Percentiles rank a stretch among this genome's conserved stretches.
Evolutionary conservation across 2,888 invertebrate species (phyloP).

Genomic region (Gymnosoma rotundatum): DNA sequence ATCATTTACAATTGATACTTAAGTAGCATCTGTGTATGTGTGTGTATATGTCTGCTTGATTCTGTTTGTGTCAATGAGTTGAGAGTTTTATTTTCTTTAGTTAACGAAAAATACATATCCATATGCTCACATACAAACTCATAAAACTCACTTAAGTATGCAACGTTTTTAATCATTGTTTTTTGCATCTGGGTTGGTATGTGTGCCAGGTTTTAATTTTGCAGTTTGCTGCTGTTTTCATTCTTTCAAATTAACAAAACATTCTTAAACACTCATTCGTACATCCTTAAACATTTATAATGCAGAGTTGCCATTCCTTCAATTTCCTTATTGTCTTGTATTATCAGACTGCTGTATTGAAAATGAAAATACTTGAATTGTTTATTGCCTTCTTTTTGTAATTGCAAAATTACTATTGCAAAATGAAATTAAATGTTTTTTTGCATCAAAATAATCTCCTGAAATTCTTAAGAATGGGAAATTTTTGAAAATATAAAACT

Average conservation of each 20-base stretch:
- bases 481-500: too few species aligned
- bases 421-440: too few species aligned
- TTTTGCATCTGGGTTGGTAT: not conserved
- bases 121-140: conserved; percentile 8
- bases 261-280: not conserved
- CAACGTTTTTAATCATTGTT: conserved; percentile 42
- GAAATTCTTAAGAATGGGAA: too few species aligned
- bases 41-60: conserved; percentile 6
- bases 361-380: too few species aligned
- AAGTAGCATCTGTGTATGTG: conserved; percentile 2
- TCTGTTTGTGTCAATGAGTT: conserved; percentile 30
- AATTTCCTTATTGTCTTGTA: too few species aligned
- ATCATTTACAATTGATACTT: conserved; percentile 51
- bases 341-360: too few species aligned
- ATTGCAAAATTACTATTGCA: too few species aligned
- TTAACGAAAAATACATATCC: conserved; percentile 32
- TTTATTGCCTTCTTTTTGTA: too few species aligned
- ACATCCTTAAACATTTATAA: conserved; percentile 3
- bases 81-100: conserved; percentile 40
- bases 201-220: conserved; percentile 12
- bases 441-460: too few species aligned
- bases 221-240: not conserved
- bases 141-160: conserved; percentile 15
- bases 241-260: too few species aligned
- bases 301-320: not conserved